Conservation (phyloP, 2,113 vertebrate genomes). For the Neogale vison region DNA sequence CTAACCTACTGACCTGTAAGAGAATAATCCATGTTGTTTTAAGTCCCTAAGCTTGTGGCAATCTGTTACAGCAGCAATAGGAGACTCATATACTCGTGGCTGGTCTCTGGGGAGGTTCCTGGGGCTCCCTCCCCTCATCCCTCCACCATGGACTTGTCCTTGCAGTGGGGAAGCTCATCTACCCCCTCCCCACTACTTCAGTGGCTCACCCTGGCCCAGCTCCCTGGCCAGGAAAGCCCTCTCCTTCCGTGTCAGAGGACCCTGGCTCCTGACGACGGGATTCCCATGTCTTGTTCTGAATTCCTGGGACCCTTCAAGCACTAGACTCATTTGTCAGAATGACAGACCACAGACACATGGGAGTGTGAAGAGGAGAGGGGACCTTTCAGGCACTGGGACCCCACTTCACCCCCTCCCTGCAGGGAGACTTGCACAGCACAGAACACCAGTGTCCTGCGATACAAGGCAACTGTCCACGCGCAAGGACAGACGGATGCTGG, state of each 20-base stretch:
- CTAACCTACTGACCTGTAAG: neutral
- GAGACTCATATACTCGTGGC: no score
- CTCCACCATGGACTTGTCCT: no score
- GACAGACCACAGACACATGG: accelerated
- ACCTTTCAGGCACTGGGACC: neutral
- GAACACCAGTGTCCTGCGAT: accelerated
- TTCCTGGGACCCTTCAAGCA: neutral
- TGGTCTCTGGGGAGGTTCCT: no score
- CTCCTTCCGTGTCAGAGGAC: neutral
- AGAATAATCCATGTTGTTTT: no score
- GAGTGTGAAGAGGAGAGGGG: neutral
- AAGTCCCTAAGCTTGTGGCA: no score
- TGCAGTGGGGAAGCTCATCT: no score
- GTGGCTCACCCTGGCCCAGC: neutral
- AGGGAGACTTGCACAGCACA: neutral
- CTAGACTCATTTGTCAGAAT: neutral
- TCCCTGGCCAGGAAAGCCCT: neutral
- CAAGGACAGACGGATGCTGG: accelerated
- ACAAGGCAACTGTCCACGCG: accelerated
- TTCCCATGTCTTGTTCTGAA: neutral
- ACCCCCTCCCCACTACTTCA: no score
- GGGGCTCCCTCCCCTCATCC: no score
- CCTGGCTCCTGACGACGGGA: neutral
- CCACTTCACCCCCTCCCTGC: neutral
- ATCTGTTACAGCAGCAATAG: no score